Evolutionary conservation across 1,140 invertebrate genomes (phyloP), one percentile per base, ranked within the genome.

Genomic region (Procambarus virginalis): DNA sequence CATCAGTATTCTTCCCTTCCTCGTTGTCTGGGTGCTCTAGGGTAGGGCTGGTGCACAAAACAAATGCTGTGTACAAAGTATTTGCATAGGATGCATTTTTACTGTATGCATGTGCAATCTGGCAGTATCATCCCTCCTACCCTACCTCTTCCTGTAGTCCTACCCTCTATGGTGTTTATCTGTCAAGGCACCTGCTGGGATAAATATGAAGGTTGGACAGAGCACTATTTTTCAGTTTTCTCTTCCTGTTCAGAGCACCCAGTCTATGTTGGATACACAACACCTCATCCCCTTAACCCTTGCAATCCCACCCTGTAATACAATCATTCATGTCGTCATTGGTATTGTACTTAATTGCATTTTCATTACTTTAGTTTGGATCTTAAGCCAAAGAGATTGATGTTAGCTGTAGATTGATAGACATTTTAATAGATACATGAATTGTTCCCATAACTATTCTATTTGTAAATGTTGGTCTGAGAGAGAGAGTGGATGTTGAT

Each of bases 321-420:
- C 89, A 90, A 90, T 90, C 89, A 90, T 90, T 58, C 84, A 85
- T 90, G 84, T 85, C 68, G 89, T 90, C 89, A 90, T 90, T 90
- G 83, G 83, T 90, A 85, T 85, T 90, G 89, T 90, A 90, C 89
- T 84, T 85, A 89, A 90, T 90, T 90, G 89, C 89, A 90, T 90
- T 90, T 86, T 90, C 88, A 90, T 85, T 80, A 85, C 84, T 90
- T 84, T 90, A 90, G 89, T 90, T 90, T 85, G 89, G 89, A 90
- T 90, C 89, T 90, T 90, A 90, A 90, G 83, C 89, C 89, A 90
- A 90, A 90, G 89, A 90, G 89, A 90, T 90, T 90, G 89, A 90
- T 90, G 89, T 90, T 90, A 90, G 89, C 83, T 90, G 89, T 90
- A 90, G 89, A 86, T 90, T 85, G 89, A 85, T 85, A 90, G 84